These are phyloP conservation scores for Tipula lateralis DNA, from an alignment of 2,888 invertebrate species.

Conservation along the genomic window DNA sequence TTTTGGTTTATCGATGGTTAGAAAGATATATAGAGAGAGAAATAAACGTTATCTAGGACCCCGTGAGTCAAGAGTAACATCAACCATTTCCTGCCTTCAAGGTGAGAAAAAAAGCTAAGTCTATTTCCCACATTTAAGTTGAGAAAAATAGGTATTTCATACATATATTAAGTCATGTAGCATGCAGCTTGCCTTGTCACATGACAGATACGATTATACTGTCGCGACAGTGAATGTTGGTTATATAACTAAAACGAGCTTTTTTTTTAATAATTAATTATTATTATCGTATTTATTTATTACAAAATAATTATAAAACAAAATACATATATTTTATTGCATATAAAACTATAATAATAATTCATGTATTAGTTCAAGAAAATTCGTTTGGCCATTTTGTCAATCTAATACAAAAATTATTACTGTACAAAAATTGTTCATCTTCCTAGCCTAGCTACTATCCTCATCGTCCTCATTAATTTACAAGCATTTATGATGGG, in stretches of 20 bases:
- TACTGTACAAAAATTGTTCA: not conserved
- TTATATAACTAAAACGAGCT: not conserved
- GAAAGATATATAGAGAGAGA: not conserved
- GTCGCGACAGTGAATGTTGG: not conserved
- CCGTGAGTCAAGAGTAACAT: too few species aligned
- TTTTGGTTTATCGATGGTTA: not conserved
- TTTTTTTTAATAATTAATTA: not conserved
- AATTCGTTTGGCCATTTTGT: not conserved
- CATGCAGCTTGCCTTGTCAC: not conserved
- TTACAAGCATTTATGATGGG: not conserved
- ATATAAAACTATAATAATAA: conserved; percentile 11
- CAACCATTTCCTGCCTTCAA: not conserved
- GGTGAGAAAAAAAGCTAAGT: too few species aligned
- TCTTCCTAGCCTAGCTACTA: not conserved
- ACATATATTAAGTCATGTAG: not conserved
- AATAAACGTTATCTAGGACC: too few species aligned
- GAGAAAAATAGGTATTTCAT: too few species aligned
- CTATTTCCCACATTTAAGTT: too few species aligned
- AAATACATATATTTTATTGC: not conserved
- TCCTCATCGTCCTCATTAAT: not conserved
- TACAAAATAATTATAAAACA: not conserved
- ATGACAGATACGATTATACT: not conserved
- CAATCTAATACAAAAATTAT: conserved; percentile 19
- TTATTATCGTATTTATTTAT: not conserved
- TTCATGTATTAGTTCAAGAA: conserved; percentile 11